Evolutionary conservation across 2,888 invertebrate species (phyloP), one percentile per base, ranked within the genome.

Genomic region (Chaitophorus viminalis): DNA sequence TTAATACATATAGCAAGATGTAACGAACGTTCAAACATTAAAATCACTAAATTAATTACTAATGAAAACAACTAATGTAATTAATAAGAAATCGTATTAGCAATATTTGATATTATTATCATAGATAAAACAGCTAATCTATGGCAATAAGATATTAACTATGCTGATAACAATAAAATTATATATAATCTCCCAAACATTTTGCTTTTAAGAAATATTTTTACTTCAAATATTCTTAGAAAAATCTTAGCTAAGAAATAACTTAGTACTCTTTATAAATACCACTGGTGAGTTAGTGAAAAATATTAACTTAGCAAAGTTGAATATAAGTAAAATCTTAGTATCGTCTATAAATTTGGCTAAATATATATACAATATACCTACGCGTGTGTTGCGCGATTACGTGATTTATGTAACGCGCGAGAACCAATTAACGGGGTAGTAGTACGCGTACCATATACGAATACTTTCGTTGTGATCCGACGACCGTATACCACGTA

Each of bases 221-320:
- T 33, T 74, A 74, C 25, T 75, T 75, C 1, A 75, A 75, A 39
- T 75, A 39, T 75, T 39, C n/a, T 75, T 75, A 75, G 74, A 75
- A 75, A 75, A 75, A 75, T 75, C 39, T 75, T 75, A 39, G 39
- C 25, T 75, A 75, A 75, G 39, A n/a, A n/a, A n/a, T n/a, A n/a
- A n/a, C n/a, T n/a, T n/a, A n/a, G n/a, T n/a, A n/a, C n/a, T n/a
- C n/a, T 72, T 72, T 33, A 72, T 72, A 72, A 72, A 72, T 72
- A 72, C 33, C 33, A 36, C 72, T 72, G 33, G 25, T 33, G 72
- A 72, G 21, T 72, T 33, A 72, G 72, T 72, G 33, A 33, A 72
- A 72, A 36, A 36, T 72, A 72, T 72, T 72, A 21, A 72, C 33
- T 33, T 75, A 39, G 74, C 39, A 75, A 75, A 60, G 25, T 21